Percentiles rank a stretch among this genome's conserved stretches.
Evolutionary conservation across 2,888 invertebrate genomes (phyloP).

Genomic region (Thecocarcelia acutangulata): DNA sequence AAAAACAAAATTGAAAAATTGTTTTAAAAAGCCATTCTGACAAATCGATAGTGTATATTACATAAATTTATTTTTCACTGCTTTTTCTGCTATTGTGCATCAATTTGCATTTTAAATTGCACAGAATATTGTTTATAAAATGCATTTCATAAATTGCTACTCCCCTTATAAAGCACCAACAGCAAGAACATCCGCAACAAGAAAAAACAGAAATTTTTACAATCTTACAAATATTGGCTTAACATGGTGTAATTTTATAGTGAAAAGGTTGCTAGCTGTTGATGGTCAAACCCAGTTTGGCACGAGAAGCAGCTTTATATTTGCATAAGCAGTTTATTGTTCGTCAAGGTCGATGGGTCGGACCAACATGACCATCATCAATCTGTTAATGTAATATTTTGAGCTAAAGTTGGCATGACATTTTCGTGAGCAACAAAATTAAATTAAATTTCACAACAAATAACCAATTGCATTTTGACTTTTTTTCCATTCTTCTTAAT

Average conservation of each 20-base stretch:
- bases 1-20: neutral
- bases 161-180: slow-evolving; percentile 12
- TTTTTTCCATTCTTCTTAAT: slow-evolving; percentile 9
- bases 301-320: slow-evolving; percentile 14
- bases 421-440: slow-evolving; percentile 31
- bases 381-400: neutral
- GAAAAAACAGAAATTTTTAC: neutral
- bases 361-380: neutral
- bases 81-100: slow-evolving; percentile 40
- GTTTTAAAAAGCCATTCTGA: neutral
- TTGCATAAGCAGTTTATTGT: slow-evolving; percentile 30
- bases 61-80: slow-evolving; percentile 3
- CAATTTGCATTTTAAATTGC: slow-evolving; percentile 65
- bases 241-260: slow-evolving; percentile 49
- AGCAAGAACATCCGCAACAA: slow-evolving; percentile 3
- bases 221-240: slow-evolving; percentile 16
- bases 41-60: neutral
- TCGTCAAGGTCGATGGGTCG: slow-evolving; percentile 8
- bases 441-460: slow-evolving; percentile 46
- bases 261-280: slow-evolving; percentile 16
- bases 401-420: slow-evolving; percentile 28
- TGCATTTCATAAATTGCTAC: slow-evolving; percentile 42
- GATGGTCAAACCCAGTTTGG: slow-evolving; percentile 43
- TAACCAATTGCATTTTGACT: slow-evolving; percentile 30
- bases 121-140: slow-evolving; percentile 59